Evolutionary conservation across 2,113 vertebrate species (phyloP), one percentile per base, ranked within the genome.

Genomic region (Hydropotes inermis): DNA sequence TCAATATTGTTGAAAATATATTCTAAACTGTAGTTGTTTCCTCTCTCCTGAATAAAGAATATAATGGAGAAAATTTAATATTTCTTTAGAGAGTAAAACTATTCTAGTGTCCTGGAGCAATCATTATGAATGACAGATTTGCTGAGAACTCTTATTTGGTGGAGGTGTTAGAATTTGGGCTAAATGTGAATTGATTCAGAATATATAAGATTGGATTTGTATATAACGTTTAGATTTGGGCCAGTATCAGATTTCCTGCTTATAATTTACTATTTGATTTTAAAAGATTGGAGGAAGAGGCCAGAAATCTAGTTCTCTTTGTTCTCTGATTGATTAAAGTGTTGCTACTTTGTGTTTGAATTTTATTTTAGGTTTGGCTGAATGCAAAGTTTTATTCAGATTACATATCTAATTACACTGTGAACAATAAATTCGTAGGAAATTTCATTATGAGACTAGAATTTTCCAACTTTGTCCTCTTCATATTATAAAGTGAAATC

Each of bases 241-340:
- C 12, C 30, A 89, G 5, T 74, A 61, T 76, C 76, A 94, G 33
- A 89, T 93, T 83, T 91, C 55, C 28, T 88, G 92, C 23, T 55
- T 28, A 2, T 92, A 79, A 94, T 91, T 94, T 89, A 83, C 15
- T 36, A 85, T 95, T 88, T 96, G 83, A 83, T 86, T 74, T 14
- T 70, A 74, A 92, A 92, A 91, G 33, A 88, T 15, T 87, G 27
- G 6, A 76, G 43, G 52, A 43, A 93, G 36, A 82, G 17, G 15
- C 57, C 2, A 67, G 52, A 30, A 93, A 82, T 90, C 57, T 61
- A 89, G 21, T 43, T 89, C 17, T 91, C 27, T 78, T 55, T 47
- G n/a, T 50, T 36, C 60, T 86, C 54, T 52, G 43, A 86, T 61
- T 94, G 45, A 94, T 87, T 70, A 43, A 67, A 33, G 39, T 57